phyloP scores from a whole-genome alignment of 2,797 vertebrate genomes.

The Clangula hyemalis region DNA sequence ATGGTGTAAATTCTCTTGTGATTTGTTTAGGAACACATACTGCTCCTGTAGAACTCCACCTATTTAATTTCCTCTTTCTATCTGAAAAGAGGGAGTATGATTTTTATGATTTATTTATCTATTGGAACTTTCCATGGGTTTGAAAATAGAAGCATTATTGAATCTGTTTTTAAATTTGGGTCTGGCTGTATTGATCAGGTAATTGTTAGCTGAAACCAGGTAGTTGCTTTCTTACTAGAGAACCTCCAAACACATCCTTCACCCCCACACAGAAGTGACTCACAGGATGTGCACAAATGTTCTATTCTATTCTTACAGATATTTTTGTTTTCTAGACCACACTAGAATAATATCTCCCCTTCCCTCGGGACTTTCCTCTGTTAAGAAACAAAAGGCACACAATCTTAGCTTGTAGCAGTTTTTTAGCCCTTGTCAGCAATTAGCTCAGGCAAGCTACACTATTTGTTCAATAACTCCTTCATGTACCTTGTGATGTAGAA shows the following conservation, averaged over 20 bases:
- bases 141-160: neutral
- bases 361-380: neutral
- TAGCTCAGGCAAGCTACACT: neutral
- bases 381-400: neutral
- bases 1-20: neutral
- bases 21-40: neutral
- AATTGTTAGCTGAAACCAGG: neutral
- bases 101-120: neutral
- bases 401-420: neutral
- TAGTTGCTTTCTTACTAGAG: neutral
- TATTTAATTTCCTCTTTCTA: neutral
- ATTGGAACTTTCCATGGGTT: neutral
- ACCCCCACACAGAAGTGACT: neutral
- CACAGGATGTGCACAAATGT: neutral
- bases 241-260: neutral
- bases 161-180: neutral
- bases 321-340: constrained; percentile 7
- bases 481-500: neutral
- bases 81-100: neutral
- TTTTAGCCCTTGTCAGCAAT: neutral
- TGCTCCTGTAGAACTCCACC: neutral
- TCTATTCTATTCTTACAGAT: neutral
- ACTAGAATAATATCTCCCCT: neutral
- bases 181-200: neutral
- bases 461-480: neutral